Percentiles rank a stretch among this genome's conserved stretches.
These are phyloP conservation scores for Pteromalus puparum DNA, from an alignment of 1,140 invertebrate genomes.

Conservation along the genomic window DNA sequence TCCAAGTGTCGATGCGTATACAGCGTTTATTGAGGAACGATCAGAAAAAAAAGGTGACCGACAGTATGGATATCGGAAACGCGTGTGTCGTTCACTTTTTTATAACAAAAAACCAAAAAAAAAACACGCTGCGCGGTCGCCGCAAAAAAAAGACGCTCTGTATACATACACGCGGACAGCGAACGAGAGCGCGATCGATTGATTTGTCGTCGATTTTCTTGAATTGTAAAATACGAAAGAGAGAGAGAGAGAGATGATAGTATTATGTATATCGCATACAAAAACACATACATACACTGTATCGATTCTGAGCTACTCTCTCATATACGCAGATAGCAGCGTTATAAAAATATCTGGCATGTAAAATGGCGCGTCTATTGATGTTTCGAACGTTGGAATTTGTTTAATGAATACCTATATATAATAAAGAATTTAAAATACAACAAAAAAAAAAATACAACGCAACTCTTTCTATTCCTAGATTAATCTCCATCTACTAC, in stretches of 20 bases:
- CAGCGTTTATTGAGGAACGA: background rate
- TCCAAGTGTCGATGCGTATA: background rate
- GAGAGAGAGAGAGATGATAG: background rate
- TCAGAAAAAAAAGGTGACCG: background rate
- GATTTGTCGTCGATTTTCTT: slow-evolving; percentile 11
- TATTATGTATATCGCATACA: slow-evolving; percentile 34
- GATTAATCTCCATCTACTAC: too few species aligned
- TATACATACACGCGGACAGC: background rate
- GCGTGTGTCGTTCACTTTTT: slow-evolving; percentile 16
- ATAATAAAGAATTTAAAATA: slow-evolving; percentile 67
- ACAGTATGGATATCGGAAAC: background rate
- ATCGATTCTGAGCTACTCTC: slow-evolving; percentile 5
- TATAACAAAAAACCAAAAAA: background rate
- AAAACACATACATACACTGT: slow-evolving; percentile 4
- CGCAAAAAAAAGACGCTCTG: background rate
- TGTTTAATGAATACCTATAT: slow-evolving; percentile 72
- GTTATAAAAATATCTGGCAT: slow-evolving; percentile 9
- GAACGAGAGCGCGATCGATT: background rate
- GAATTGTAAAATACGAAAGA: slow-evolving; percentile 20
- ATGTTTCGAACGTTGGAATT: slow-evolving; percentile 73
- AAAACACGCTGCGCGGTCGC: background rate
- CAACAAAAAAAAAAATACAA: too few species aligned
- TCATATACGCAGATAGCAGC: background rate
- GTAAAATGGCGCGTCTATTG: slow-evolving; percentile 63
- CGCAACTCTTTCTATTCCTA: too few species aligned